Percentiles rank a stretch among this genome's conserved stretches.
phyloP scores from a whole-genome alignment of 2,888 invertebrate genomes.

The Pseudococcus viburni region DNA sequence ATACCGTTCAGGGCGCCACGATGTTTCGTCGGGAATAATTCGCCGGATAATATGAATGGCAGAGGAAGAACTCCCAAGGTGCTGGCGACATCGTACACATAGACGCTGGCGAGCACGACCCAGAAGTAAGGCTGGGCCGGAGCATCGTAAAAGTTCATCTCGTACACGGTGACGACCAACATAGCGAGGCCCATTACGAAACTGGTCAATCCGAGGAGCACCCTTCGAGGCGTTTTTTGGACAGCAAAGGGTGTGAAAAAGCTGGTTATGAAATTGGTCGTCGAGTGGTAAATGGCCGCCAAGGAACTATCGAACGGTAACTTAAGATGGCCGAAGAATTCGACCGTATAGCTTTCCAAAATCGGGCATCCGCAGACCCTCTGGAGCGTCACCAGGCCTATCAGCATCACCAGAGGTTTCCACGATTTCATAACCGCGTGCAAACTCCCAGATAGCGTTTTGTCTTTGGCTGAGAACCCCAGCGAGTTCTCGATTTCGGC shows the following conservation, averaged over 20 bases:
- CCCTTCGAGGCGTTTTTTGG: constrained; percentile 40
- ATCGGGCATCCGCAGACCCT: constrained; percentile 60
- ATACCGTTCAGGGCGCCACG: constrained; percentile 58
- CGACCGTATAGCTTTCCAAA: constrained; percentile 62
- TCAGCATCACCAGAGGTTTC: constrained; percentile 62
- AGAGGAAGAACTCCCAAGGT: constrained; percentile 63
- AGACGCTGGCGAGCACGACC: constrained; percentile 57
- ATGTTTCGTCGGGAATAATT: constrained; percentile 62
- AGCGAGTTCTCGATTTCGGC: constrained; percentile 62
- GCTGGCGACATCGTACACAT: constrained; percentile 60
- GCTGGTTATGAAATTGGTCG: constrained; percentile 59
- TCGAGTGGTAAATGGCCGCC: constrained; percentile 63
- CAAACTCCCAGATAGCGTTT: not conserved
- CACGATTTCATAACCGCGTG: constrained; percentile 52
- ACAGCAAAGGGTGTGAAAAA: constrained; percentile 61
- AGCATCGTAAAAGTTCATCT: constrained; percentile 29
- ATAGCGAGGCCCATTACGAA: constrained; percentile 60
- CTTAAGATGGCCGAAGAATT: constrained; percentile 57
- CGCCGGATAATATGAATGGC: constrained; percentile 61
- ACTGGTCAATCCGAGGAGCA: constrained; percentile 57
- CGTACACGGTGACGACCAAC: constrained; percentile 58
- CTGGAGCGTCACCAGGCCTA: constrained; percentile 59
- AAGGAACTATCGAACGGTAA: constrained; percentile 56
- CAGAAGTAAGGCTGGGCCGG: constrained; percentile 52
- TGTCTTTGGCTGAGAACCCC: not conserved